A percentile compares a stretch with the other conserved stretches of the same genome.
Evolutionary conservation across 2,888 invertebrate species (phyloP).

Genomic region (Pardosa pseudoannulata): DNA sequence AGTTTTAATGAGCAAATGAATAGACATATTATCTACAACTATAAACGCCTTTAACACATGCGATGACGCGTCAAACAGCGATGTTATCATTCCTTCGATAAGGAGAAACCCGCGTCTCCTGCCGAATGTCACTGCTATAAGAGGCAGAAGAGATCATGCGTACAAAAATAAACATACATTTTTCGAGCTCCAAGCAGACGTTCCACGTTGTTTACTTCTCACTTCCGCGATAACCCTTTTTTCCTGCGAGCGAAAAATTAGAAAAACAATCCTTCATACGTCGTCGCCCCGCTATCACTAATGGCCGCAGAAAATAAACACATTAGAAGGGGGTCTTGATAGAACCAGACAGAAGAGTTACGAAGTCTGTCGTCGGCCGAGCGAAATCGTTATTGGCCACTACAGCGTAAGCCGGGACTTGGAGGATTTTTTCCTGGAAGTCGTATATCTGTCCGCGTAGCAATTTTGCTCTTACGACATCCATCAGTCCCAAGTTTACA

Average conservation of each 20-base stretch:
- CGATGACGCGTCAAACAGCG: too few relatives aligned
- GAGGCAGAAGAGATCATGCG: not conserved
- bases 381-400: not conserved
- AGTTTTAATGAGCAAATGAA: too few relatives aligned
- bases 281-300: constrained; percentile 47
- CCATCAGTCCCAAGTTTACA: constrained; percentile 21
- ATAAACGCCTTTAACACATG: too few relatives aligned
- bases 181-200: not conserved
- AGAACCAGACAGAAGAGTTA: not conserved
- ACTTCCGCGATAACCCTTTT: constrained; percentile 47
- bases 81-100: too few relatives aligned
- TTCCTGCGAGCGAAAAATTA: constrained; percentile 4
- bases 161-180: constrained; percentile 12
- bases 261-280: constrained; percentile 35
- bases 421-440: constrained; percentile 32
- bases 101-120: too few relatives aligned
- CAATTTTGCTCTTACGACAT: constrained; percentile 34
- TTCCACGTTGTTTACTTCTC: constrained; percentile 39
- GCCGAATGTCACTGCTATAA: not conserved
- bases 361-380: constrained; percentile 10
- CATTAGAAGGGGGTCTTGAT: constrained; percentile 19
- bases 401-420: not conserved
- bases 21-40: too few relatives aligned
- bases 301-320: constrained; percentile 59
- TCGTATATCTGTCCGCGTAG: constrained; percentile 33